Evolutionary conservation across 2,888 invertebrate genomes (phyloP).

Genomic region (Sceliomorpha sp.): DNA sequence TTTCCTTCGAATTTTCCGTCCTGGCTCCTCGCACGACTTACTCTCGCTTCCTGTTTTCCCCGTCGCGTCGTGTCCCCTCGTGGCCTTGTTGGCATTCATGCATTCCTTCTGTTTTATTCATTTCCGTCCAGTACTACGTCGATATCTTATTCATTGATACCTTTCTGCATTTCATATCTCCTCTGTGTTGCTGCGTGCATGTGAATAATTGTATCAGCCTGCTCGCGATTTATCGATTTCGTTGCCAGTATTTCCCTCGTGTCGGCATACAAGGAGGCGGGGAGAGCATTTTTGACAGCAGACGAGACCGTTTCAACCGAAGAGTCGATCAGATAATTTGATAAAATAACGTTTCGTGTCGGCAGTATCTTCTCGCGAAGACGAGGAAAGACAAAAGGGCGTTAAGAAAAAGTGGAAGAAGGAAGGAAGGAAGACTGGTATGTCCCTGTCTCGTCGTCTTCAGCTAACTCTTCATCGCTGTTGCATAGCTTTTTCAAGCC

Average conservation of each 20-base stretch:
- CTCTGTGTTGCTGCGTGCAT: constrained; percentile 35
- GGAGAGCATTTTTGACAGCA: too few relatives aligned
- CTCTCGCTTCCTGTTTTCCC: constrained; percentile 40
- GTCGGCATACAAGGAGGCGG: too few relatives aligned
- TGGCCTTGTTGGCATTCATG: constrained; percentile 51
- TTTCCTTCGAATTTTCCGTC: constrained; percentile 44
- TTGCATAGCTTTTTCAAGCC: constrained; percentile 24
- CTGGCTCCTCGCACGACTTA: constrained; percentile 35
- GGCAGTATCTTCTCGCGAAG: too few relatives aligned
- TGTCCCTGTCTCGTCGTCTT: constrained; percentile 12
- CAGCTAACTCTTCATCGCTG: constrained; percentile 36
- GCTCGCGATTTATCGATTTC: too few relatives aligned
- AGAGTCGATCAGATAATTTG: too few relatives aligned
- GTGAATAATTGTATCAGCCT: too few relatives aligned
- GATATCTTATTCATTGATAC: constrained; percentile 60
- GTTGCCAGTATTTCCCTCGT: too few relatives aligned
- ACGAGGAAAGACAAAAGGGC: too few relatives aligned
- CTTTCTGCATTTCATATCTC: constrained; percentile 50
- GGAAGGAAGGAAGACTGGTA: constrained; percentile 9
- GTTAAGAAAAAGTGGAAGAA: too few relatives aligned
- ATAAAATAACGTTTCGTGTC: too few relatives aligned
- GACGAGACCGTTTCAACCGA: too few relatives aligned
- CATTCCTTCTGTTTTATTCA: constrained; percentile 60
- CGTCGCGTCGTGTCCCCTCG: constrained; percentile 16
- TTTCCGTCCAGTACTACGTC: constrained; percentile 51